Evolutionary conservation across 2,888 invertebrate genomes (phyloP).

Genomic region (Ecliptopera silaceata): DNA sequence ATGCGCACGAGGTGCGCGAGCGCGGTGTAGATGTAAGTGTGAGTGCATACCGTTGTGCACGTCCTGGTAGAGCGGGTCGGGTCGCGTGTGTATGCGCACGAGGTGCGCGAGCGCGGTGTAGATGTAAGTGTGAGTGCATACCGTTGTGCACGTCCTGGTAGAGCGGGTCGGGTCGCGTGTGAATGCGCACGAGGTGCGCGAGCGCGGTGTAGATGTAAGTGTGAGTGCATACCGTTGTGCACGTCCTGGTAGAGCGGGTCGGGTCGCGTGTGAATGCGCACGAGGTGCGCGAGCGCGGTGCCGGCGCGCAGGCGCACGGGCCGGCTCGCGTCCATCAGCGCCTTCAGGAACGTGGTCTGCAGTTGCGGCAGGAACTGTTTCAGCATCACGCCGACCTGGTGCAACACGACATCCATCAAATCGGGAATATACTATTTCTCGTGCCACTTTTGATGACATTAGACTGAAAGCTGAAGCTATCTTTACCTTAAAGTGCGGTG

Average conservation of each 20-base stretch:
- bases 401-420: too few species aligned
- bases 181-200: too few species aligned
- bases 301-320: slow-evolving; percentile 95
- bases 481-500: too few species aligned
- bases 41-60: slow-evolving; percentile 54
- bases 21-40: background rate
- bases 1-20: too few species aligned
- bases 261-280: slow-evolving; percentile 95
- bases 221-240: slow-evolving; percentile 78
- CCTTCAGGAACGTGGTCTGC: slow-evolving; percentile 98
- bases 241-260: slow-evolving; percentile 98
- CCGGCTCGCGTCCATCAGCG: slow-evolving; percentile 94
- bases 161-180: too few species aligned
- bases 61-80: too few species aligned
- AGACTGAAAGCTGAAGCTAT: too few species aligned
- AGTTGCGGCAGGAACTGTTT: slow-evolving; percentile 99
- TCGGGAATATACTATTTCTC: too few species aligned
- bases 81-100: too few species aligned
- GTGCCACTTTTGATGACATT: too few species aligned
- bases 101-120: too few species aligned
- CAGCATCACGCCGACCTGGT: slow-evolving; percentile 94
- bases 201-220: background rate
- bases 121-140: background rate
- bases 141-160: too few species aligned
- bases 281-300: slow-evolving; percentile 92